Evolutionary conservation across 2,113 vertebrate genomes (phyloP), one percentile per base, ranked within the genome.

Genomic region (Microtus montanus): DNA sequence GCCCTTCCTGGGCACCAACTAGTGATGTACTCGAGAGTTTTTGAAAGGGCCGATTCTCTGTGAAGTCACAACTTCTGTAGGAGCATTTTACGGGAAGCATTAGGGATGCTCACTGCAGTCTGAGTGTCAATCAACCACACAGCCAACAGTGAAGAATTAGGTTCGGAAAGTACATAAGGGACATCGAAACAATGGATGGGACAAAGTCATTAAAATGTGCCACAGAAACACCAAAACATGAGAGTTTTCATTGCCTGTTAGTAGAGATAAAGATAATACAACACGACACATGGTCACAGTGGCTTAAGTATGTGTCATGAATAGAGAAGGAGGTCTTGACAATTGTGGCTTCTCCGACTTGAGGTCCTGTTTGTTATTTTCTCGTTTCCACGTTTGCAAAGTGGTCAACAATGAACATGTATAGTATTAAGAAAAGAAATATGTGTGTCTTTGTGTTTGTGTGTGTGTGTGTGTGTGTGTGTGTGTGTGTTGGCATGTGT

Each of bases 231-330:
- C 35, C 71, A 33, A 77, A 73, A 52, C n/a, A 85, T 58, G 61
- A 15, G 54, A 87, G 8, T 33, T 78, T 54, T 75, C 24, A 19
- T 4, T 71, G 64, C 44, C 0, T 19, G 12, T 47, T 49, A 7
- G 71, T 15, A 7, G 73, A 70, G 74, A n/a, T 15, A 83, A 66
- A 86, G 83, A 63, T 61, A 19, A 41, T 54, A 52, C 52, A 79
- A 41, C 68, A 5, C 17, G 58, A 20, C 5, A 2, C 0, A 13
- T 0, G 41, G 61, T 19, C 30, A 8, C 0, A 8, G 1, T 5
- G 54, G n/a, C 26, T 38, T 9, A 63, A 61, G 70, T 26, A 3
- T 1, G 2, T 44, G 13, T 70, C 28, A 22, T 5, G 0, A 85
- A 28, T 1, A 61, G 75, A 66, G 54, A 49, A 89, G 85, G 77